Evolutionary conservation across 2,888 invertebrate species (phyloP), one percentile per base, ranked within the genome.

Genomic region (Elysia crispata): DNA sequence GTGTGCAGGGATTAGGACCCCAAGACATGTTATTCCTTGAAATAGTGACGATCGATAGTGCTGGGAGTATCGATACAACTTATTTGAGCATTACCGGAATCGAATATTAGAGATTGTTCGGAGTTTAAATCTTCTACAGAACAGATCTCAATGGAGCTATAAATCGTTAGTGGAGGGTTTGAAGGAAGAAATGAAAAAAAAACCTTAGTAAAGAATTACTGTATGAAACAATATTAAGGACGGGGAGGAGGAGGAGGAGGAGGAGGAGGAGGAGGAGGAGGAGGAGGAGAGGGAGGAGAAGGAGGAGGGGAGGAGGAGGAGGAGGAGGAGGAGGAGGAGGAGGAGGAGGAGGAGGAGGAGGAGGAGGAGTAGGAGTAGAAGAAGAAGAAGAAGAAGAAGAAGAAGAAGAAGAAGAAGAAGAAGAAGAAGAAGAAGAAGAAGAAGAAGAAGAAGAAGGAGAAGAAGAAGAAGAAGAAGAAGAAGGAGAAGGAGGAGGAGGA

Each of bases 301-400:
- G 54, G 18, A 54, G 54, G 18, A 54, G 54, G 18, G 18, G 54
- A 54, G 18, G 54, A 54, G 18, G 54, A 54, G 18, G 54, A 54
- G 18, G 54, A 54, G 18, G 54, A 54, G 18, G 54, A 54, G 18
- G 54, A 54, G 18, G 54, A 54, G 54, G 18, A 54, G 54, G 18
- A 54, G 54, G 18, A 54, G 54, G 18, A 54, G 54, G 18, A 54
- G 54, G 18, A 54, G 54, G 18, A 54, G 54, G 18, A n/a, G n/a
- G n/a, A n/a, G n/a, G n/a, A n/a, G n/a, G n/a, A n/a, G n/a, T n/a
- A n/a, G n/a, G n/a, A n/a, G n/a, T n/a, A n/a, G n/a, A n/a, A n/a
- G n/a, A n/a, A n/a, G n/a, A n/a, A n/a, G n/a, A n/a, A n/a, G n/a
- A 54, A 54, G 54, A 54, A 54, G 54, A 54, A 54, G 54, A 54